Evolutionary conservation across 2,888 invertebrate genomes (phyloP), one percentile per base, ranked within the genome.

Genomic region (Agrochola circellaris): DNA sequence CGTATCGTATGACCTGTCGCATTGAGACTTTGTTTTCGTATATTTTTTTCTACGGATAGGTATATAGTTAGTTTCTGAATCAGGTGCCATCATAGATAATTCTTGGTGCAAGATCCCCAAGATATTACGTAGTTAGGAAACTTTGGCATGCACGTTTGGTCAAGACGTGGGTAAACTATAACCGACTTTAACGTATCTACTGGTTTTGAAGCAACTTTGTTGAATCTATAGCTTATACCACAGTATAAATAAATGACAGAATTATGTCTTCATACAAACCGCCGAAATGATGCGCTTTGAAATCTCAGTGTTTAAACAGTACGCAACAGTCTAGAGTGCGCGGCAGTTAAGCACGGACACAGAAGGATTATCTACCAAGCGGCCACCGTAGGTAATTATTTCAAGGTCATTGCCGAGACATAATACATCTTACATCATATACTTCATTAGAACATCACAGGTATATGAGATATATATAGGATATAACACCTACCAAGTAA

Each of bases 161-260:
- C 54, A 79, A 74, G 38, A 62, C 54, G 54, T 74, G 81, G 45
- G 6, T 26, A 66, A 81, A 81, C 66, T 79, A 66, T 38, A 61
- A 15, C 66, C 20, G 17, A 73, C 7, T 54, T 15, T 51, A 54
- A 81, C 81, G 3, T 73, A 45, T 79, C 34, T 54, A 67, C n/a
- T 54, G 17, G 13, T 20, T 51, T 30, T 30, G 48, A 42, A 72
- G 11, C 38, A 64, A 56, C 56, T 72, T 58, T 71, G 62, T 72
- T 64, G 20, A 42, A 64, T 48, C 6, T 48, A 17, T 48, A 48
- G 48, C 48, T 17, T 17, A 45, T 15, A 45, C 4, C 45, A 45
- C 45, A 45, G 45, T 45, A 45, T 45, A 45, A 45, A 45, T 45
- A 45, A 3, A 15, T 45, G 15, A 45, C 45, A 45, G 45, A 15